Evolutionary conservation across 2,888 invertebrate genomes (phyloP).

Genomic region (Ceriagrion tenellum): DNA sequence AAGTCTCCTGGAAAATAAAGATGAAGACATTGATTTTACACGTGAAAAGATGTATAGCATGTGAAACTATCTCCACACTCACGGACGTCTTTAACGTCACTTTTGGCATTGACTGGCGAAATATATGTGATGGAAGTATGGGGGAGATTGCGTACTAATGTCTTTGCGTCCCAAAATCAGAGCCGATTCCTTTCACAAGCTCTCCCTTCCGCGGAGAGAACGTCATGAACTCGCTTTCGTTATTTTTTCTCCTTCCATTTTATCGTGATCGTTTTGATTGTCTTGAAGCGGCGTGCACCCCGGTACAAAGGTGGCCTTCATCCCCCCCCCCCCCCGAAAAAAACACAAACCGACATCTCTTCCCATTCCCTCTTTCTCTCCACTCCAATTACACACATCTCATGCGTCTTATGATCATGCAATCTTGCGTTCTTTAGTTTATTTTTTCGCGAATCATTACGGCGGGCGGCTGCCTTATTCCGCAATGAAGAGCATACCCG

Average conservation of each 20-base stretch:
- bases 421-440: not conserved
- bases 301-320: not conserved
- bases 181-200: not conserved
- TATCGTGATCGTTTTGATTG: slow-evolving; percentile 23
- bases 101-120: too few species aligned
- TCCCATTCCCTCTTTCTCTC: not conserved
- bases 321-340: not conserved
- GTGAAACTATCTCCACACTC: too few species aligned
- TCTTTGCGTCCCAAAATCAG: not conserved
- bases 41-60: too few species aligned
- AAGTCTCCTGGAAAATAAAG: too few species aligned
- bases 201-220: not conserved
- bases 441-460: not conserved
- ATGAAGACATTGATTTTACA: too few species aligned
- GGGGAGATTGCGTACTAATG: not conserved
- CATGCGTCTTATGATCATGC: not conserved
- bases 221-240: not conserved
- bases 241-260: not conserved
- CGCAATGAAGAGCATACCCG: not conserved
- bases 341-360: not conserved
- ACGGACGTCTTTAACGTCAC: too few species aligned
- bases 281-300: not conserved
- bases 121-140: not conserved
- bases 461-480: not conserved
- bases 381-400: not conserved